Evolutionary conservation across 1,140 invertebrate genomes (phyloP).

Genomic region (Lordiphosa mommai): DNA sequence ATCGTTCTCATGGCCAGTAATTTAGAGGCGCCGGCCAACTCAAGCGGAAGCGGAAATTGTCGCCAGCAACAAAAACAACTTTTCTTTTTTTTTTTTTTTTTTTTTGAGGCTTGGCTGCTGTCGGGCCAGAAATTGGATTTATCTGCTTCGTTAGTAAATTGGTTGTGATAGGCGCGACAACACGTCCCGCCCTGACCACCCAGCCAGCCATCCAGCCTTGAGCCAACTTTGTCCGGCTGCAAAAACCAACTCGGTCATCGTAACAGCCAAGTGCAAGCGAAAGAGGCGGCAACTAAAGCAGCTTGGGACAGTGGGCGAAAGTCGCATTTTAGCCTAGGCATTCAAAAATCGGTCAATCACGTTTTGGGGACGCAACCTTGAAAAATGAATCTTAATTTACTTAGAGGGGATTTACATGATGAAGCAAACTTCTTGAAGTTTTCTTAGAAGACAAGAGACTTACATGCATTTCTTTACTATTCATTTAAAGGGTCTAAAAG

Average conservation of each 20-base stretch:
- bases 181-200: conserved; percentile 24
- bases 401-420: too few species aligned
- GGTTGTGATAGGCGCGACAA: conserved; percentile 74
- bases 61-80: conserved; percentile 29
- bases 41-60: conserved; percentile 70
- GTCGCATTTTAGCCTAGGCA: too few species aligned
- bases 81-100: conserved; percentile 25
- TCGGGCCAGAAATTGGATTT: conserved; percentile 72
- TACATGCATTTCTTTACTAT: too few species aligned
- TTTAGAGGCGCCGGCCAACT: conserved; percentile 40
- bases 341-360: too few species aligned
- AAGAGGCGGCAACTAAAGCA: neutral
- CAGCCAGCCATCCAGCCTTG: neutral
- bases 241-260: conserved; percentile 36
- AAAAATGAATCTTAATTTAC: too few species aligned
- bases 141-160: conserved; percentile 78
- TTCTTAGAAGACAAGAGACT: too few species aligned
- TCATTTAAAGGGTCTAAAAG: too few species aligned
- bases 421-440: too few species aligned
- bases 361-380: too few species aligned
- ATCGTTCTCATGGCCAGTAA: conserved; percentile 19
- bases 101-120: conserved; percentile 32
- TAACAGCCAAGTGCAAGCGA: conserved; percentile 29
- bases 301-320: neutral
- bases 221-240: conserved; percentile 12